These are phyloP conservation scores for Tinea trinotella DNA, from an alignment of 2,888 invertebrate genomes.

Conservation along the genomic window DNA sequence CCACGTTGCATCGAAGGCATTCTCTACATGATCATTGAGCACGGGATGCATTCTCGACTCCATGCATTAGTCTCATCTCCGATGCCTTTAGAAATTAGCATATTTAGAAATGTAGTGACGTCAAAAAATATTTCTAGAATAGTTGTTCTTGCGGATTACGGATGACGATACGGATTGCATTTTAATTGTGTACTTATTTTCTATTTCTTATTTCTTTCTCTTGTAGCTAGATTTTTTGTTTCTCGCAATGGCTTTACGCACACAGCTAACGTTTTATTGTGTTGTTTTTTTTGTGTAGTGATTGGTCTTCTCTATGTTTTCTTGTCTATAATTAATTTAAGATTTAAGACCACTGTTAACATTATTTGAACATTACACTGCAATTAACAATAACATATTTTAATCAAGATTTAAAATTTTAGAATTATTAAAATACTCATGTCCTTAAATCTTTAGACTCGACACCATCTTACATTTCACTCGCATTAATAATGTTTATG, in stretches of 20 bases:
- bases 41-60: slow-evolving; percentile 6
- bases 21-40: slow-evolving; percentile 1
- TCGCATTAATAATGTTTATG: not conserved
- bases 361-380: not conserved
- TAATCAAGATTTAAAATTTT: not conserved
- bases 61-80: slow-evolving; percentile 7
- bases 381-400: not conserved
- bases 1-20: slow-evolving; percentile 16
- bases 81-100: not conserved
- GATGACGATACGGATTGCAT: slow-evolving; percentile 15
- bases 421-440: not conserved
- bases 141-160: not conserved
- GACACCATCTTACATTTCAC: slow-evolving; percentile 2
- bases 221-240: slow-evolving; percentile 30
- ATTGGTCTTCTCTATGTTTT: not conserved
- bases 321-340: not conserved
- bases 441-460: not conserved
- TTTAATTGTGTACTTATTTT: slow-evolving; percentile 20
- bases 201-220: slow-evolving; percentile 28
- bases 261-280: slow-evolving; percentile 26
- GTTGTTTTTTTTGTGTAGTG: not conserved
- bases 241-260: slow-evolving; percentile 58
- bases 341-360: not conserved
- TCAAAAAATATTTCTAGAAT: not conserved
- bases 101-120: not conserved